These are phyloP conservation scores for Eilema griseolum DNA, from an alignment of 2,888 invertebrate genomes.

Conservation along the genomic window DNA sequence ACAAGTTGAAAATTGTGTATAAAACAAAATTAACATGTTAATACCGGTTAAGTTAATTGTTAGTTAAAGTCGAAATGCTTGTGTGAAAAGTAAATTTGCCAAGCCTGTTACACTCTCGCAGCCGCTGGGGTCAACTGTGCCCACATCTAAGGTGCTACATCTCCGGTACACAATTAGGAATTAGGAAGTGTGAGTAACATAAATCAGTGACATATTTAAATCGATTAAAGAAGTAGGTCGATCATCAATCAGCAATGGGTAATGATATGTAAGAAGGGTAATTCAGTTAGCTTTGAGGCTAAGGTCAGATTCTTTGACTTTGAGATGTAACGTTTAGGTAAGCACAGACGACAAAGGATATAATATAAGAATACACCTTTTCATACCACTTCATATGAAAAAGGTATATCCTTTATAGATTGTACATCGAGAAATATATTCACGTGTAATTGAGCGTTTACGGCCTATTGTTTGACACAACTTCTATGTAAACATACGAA, in stretches of 20 bases:
- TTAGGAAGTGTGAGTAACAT: slow-evolving; percentile 17
- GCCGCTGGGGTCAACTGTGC: background rate
- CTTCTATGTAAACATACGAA: slow-evolving; percentile 10
- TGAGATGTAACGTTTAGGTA: background rate
- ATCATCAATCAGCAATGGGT: slow-evolving; percentile 70
- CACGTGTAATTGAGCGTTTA: background rate
- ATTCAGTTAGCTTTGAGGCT: slow-evolving; percentile 61
- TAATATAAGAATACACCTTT: too few species aligned
- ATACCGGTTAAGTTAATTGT: too few species aligned
- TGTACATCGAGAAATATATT: background rate
- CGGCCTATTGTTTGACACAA: slow-evolving; percentile 4
- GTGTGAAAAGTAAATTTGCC: background rate
- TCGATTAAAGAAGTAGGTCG: slow-evolving; percentile 74
- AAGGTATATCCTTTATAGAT: background rate
- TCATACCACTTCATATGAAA: background rate
- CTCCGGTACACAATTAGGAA: slow-evolving; percentile 8
- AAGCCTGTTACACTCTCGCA: background rate
- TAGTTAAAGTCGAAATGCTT: background rate
- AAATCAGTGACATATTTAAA: slow-evolving; percentile 44
- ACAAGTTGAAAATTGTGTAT: too few species aligned
- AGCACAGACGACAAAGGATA: too few species aligned
- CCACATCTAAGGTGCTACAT: background rate
- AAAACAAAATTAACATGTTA: too few species aligned
- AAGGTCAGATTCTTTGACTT: slow-evolving; percentile 57
- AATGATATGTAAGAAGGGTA: slow-evolving; percentile 79